These are phyloP conservation scores for Tribolium freemani DNA, from an alignment of 2,888 invertebrate genomes.

Conservation along the genomic window DNA sequence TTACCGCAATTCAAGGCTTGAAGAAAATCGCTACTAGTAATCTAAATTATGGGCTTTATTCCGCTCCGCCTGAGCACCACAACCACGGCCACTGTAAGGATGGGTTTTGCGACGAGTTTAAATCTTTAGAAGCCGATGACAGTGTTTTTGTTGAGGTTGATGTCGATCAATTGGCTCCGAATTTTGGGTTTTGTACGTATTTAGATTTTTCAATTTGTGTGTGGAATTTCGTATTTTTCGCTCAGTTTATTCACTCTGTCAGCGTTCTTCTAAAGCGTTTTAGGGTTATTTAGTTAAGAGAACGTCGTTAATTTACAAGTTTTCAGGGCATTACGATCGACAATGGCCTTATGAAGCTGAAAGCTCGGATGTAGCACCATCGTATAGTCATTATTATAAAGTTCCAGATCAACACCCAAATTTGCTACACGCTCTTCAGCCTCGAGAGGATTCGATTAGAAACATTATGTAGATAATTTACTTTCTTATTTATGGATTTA, in stretches of 20 bases:
- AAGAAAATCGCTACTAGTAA: slow-evolving; percentile 84
- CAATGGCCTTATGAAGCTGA: slow-evolving; percentile 56
- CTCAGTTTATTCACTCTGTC: slow-evolving; percentile 15
- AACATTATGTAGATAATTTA: slow-evolving; percentile 11
- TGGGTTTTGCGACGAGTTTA: slow-evolving; percentile 16
- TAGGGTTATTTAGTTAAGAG: not conserved
- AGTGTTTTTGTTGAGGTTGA: slow-evolving; percentile 30
- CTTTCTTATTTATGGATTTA: too few relatives aligned
- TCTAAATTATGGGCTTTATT: slow-evolving; percentile 83
- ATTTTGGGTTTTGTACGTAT: slow-evolving; percentile 12
- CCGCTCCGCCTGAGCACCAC: slow-evolving; percentile 66
- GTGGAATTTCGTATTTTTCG: not conserved
- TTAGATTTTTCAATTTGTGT: not conserved
- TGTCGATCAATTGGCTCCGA: slow-evolving; percentile 23
- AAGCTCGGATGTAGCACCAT: slow-evolving; percentile 29
- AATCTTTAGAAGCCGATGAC: slow-evolving; percentile 30
- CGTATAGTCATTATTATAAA: slow-evolving; percentile 16
- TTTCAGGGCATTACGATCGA: slow-evolving; percentile 63
- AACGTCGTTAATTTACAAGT: slow-evolving; percentile 38
- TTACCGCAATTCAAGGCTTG: slow-evolving; percentile 85
- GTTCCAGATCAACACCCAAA: slow-evolving; percentile 26
- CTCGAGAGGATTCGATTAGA: not conserved
- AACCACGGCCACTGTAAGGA: slow-evolving; percentile 56
- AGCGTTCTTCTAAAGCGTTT: slow-evolving; percentile 27
- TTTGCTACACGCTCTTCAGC: slow-evolving; percentile 25